These are phyloP conservation scores for Prunella fulvescens DNA, from an alignment of 2,113 vertebrate species.

Conservation along the genomic window DNA sequence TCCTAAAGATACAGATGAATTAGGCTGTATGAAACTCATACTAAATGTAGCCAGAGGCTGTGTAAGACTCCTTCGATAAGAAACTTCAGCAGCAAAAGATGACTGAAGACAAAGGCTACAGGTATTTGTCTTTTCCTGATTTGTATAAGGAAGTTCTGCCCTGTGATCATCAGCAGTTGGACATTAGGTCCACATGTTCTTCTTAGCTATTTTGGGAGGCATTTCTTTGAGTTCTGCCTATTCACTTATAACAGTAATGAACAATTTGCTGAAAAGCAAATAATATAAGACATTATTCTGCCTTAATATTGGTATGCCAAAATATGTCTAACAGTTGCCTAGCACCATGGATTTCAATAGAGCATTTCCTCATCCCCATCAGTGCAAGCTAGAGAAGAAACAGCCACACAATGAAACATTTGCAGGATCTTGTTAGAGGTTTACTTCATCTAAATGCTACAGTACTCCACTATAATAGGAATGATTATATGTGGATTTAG, in stretches of 20 bases:
- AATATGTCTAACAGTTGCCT: background rate
- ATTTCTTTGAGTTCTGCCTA: background rate
- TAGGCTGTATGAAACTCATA: background rate
- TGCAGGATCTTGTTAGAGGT: background rate
- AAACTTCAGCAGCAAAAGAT: background rate
- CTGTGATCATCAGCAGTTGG: background rate
- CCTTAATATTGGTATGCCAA: background rate
- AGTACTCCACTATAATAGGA: background rate
- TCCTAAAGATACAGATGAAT: background rate
- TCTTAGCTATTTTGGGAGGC: background rate
- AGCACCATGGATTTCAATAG: background rate
- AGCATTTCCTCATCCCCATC: background rate
- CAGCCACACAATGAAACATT: background rate
- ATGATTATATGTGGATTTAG: conserved; percentile 15
- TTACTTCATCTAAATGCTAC: background rate
- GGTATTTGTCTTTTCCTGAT: background rate
- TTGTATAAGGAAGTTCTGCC: background rate
- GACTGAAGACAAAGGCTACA: background rate
- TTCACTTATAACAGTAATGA: background rate
- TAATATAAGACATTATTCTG: background rate
- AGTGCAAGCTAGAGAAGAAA: background rate
- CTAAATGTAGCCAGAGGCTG: background rate
- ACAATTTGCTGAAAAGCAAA: background rate
- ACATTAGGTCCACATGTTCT: background rate
- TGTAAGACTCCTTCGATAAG: background rate